Conservation (phyloP, 2,797 vertebrate species). For the Threskiornis aethiopicus region DNA sequence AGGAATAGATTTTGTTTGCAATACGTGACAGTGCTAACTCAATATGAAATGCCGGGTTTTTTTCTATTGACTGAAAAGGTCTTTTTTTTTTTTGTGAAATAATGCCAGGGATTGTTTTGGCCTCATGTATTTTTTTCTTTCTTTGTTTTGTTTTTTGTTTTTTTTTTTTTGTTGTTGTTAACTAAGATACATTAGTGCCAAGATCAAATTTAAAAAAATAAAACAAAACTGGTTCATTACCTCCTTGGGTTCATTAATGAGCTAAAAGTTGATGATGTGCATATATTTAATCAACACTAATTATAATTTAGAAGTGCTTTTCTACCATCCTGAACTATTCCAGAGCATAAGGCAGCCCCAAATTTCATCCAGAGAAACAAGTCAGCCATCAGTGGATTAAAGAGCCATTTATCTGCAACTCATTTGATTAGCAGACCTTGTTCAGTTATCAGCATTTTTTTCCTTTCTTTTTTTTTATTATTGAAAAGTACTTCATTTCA, state of each 20-base stretch:
- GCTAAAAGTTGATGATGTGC: neutral
- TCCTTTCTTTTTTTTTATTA: neutral
- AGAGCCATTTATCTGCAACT: neutral
- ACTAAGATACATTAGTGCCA: neutral
- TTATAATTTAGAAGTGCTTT: neutral
- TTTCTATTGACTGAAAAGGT: neutral
- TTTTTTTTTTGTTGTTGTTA: neutral
- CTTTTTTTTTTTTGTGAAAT: neutral
- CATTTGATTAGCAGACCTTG: neutral
- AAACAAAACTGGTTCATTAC: neutral
- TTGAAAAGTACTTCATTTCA: neutral
- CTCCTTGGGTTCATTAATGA: neutral
- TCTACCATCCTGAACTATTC: neutral
- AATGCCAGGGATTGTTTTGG: neutral
- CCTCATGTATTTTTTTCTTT: neutral
- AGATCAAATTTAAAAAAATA: neutral
- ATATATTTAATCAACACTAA: constrained; percentile 21
- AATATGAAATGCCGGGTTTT: neutral
- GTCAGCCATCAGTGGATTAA: neutral
- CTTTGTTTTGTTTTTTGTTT: neutral
- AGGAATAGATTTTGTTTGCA: neutral
- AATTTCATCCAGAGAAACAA: neutral
- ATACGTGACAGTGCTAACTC: neutral
- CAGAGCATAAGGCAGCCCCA: neutral
- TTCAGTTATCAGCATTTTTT: neutral